Evolutionary conservation across 92 coral and sea anemone genomes (phyloP).

Genomic region (Epizoanthus scotinus): DNA sequence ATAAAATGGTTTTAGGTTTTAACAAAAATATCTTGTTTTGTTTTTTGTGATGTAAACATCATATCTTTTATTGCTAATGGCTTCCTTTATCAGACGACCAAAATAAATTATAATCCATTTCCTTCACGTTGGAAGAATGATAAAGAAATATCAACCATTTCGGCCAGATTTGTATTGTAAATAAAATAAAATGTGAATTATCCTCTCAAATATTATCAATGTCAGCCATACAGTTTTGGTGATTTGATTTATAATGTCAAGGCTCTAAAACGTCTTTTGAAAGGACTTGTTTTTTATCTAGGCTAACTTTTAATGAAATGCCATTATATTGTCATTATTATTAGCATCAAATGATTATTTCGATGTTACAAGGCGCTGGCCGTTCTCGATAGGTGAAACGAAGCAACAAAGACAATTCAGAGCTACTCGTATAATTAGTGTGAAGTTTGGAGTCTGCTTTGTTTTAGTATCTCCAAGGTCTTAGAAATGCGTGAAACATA

Average conservation of each 20-base stretch:
- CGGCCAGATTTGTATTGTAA: background rate
- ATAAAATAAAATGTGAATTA: background rate
- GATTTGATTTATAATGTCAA: slow-evolving; percentile 22
- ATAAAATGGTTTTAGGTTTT: background rate
- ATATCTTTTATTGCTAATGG: slow-evolving; percentile 21
- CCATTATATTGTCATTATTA: slow-evolving; percentile 28
- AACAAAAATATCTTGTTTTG: background rate
- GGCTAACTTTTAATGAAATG: slow-evolving; percentile 10
- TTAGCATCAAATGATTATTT: slow-evolving; percentile 65
- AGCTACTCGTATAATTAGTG: background rate
- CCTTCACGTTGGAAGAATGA: slow-evolving; percentile 9
- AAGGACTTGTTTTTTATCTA: slow-evolving; percentile 20
- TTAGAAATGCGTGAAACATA: background rate
- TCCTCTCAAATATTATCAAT: background rate
- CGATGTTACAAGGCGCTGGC: background rate
- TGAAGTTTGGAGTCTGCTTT: background rate
- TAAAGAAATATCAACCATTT: slow-evolving; percentile 13
- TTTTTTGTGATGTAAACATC: background rate
- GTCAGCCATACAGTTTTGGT: background rate
- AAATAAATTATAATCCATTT: slow-evolving; percentile 22
- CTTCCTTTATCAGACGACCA: slow-evolving; percentile 15
- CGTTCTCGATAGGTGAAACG: background rate
- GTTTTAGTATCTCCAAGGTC: slow-evolving; percentile 14
- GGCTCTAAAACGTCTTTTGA: slow-evolving; percentile 24
- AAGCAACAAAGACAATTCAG: background rate